Evolutionary conservation across 2,888 invertebrate genomes (phyloP), one percentile per base, ranked within the genome.

Genomic region (Elgonia sp.): DNA sequence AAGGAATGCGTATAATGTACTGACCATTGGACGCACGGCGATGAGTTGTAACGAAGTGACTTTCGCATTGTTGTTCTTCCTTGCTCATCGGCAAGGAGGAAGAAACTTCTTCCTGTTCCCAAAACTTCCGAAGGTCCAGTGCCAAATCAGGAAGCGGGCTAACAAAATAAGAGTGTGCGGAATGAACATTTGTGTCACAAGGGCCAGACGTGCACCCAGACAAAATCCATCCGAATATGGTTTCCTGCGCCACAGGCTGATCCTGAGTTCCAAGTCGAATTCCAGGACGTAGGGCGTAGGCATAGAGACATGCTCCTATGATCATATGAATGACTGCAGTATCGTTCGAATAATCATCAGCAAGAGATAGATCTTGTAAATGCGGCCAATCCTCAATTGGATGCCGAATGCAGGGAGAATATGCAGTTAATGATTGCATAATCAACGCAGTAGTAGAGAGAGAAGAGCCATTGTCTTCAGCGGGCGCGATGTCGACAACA

Each of bases 361-460:
- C n/a, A n/a, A n/a, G n/a, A n/a, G n/a, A n/a, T n/a, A n/a, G n/a
- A n/a, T n/a, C n/a, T n/a, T n/a, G n/a, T n/a, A n/a, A n/a, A n/a
- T n/a, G n/a, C n/a, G n/a, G n/a, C n/a, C n/a, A n/a, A n/a, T n/a
- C n/a, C n/a, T n/a, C n/a, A n/a, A n/a, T n/a, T n/a, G n/a, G n/a
- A n/a, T n/a, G n/a, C n/a, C n/a, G n/a, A n/a, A n/a, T n/a, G n/a
- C n/a, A n/a, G n/a, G 67, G 67, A 40, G 16, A 10, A 16, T 67
- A 67, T 9, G 67, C 40, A 7, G 67, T 67, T 8, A 63, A 14
- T 39, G 63, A 63, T 16, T 29, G 37, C 37, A 63, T 16, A 6
- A 63, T 63, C 12, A 63, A n/a, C 29, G 63, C 63, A 21, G 29
- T 46, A 18, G 67, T 37, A 16, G 20, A 18, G 46, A 67, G 67